These are phyloP conservation scores for Schizopygopsis pylzovi DNA, from an alignment of 2,797 vertebrate species.

Conservation along the genomic window DNA sequence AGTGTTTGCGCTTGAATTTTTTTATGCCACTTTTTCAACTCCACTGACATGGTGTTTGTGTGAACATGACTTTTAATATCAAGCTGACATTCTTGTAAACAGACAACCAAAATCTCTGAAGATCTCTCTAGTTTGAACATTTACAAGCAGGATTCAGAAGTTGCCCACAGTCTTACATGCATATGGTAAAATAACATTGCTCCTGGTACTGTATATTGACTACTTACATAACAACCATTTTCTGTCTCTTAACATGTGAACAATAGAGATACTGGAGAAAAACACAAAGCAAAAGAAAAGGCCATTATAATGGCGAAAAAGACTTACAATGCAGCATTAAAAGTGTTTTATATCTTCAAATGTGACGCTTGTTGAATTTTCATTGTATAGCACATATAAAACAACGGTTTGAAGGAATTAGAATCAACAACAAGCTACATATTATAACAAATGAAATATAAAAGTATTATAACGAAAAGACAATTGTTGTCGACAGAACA, in stretches of 20 bases:
- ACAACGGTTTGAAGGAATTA: neutral
- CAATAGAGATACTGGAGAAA: neutral
- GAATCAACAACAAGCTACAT: neutral
- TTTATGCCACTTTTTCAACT: slow-evolving; percentile 41
- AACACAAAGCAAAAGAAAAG: neutral
- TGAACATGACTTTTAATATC: slow-evolving; percentile 52
- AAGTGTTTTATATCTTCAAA: neutral
- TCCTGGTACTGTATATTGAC: neutral
- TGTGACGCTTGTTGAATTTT: neutral
- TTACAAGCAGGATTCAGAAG: neutral
- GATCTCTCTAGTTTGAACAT: neutral
- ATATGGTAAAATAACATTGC: neutral
- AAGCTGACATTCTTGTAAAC: slow-evolving; percentile 65
- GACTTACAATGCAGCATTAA: neutral
- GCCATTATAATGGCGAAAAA: neutral
- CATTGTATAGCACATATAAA: neutral
- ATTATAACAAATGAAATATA: neutral
- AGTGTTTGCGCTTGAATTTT: slow-evolving; percentile 35
- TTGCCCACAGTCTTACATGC: neutral
- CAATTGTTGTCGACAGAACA: neutral
- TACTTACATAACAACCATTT: neutral
- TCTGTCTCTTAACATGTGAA: neutral
- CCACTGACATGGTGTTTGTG: slow-evolving; percentile 45
- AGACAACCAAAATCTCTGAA: neutral
- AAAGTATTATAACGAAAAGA: no score